Base-by-base conservation (phyloP, 2,888 invertebrate species). In the Osmoderma eremita region DNA sequence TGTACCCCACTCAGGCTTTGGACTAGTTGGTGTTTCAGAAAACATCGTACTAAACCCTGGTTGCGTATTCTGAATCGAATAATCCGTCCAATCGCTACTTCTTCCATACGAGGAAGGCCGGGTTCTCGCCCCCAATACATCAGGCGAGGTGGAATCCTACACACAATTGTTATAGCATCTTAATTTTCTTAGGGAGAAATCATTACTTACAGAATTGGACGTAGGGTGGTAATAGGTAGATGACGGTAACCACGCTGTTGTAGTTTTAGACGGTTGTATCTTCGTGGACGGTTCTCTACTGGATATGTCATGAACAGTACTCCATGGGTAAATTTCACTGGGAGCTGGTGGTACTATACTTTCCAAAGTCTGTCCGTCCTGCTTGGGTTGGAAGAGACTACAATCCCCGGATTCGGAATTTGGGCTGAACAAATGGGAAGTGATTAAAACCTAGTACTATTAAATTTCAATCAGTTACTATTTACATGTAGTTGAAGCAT, bases 401-500 rank as follows among this genome's bases (percentile, higher is more conserved):
- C 58, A 61, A 45, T 80, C 77, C 70, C 86, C 86, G 72, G 85
- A 86, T 4, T 82, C 84, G 62, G 83, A 82, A 72, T 84, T 86
- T 1, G 86, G 85, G 68, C 87, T 87, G 75, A 30, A 30, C 5
- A 10, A 5, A 5, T 30, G 30, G 1, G 1, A 6, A 6, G 1
- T 30, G 10, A 8, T 30, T 6, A 5, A 30, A 30, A 30, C 5
- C 3, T 3, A 6, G 1, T 6, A 4, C 8, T 30, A 30, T 30
- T 10, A 10, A 30, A 4, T 30, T 30, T 30, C 10, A 8, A 10
- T 30, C 8, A 10, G 30, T 6, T 6, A 4, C 10, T 65, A 80
- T 84, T 84, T 77, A 87, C 88, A 85, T 84, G 76, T 86, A 87
- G 74, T 86, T 86, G 54, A 83, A 79, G 76, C 88, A 88, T 74